phyloP scores from a whole-genome alignment of 1,140 invertebrate genomes.

The Chironomus striatipennis region DNA sequence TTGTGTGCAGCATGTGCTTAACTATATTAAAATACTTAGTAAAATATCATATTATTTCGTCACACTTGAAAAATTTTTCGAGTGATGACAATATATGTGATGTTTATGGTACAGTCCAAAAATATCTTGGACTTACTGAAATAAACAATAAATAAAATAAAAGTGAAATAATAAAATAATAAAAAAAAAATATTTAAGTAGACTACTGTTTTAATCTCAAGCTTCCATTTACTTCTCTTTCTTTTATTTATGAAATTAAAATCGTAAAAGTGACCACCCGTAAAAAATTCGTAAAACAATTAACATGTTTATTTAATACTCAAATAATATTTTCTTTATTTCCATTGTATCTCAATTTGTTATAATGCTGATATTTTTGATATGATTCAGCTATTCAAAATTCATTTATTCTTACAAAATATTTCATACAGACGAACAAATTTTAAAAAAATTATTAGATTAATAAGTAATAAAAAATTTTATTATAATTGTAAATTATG shows the following conservation, averaged over 20 bases:
- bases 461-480: no score
- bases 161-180: background rate
- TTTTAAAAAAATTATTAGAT: no score
- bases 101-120: background rate
- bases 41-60: background rate
- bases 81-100: background rate
- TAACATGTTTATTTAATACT: conserved; percentile 16
- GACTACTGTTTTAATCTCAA: background rate
- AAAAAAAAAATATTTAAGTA: background rate
- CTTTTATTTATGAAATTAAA: background rate
- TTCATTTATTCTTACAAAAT: no score
- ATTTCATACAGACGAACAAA: no score
- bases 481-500: no score
- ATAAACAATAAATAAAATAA: no score
- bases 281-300: conserved; percentile 19
- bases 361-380: background rate
- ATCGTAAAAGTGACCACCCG: conserved; percentile 11
- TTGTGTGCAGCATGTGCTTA: no score
- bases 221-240: background rate
- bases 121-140: no score
- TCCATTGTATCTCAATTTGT: background rate
- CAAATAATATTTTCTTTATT: background rate
- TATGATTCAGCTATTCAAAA: background rate
- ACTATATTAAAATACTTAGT: background rate
- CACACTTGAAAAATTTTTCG: background rate